phyloP scores from a whole-genome alignment of 2,797 vertebrate species.

The Kryptolebias ocellatus region DNA sequence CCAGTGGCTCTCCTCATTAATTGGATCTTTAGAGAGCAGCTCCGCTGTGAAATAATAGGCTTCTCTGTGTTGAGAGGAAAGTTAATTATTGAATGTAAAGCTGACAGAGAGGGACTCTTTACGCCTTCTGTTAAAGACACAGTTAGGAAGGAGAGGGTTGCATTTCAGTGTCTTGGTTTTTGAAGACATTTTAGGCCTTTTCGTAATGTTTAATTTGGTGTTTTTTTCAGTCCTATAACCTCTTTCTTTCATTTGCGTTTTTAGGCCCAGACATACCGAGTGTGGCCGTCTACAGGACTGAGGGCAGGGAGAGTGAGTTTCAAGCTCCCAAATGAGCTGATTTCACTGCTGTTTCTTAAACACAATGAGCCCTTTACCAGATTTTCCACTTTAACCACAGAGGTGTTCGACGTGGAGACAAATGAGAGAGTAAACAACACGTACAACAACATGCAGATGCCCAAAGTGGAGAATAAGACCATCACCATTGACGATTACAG shows the following conservation, averaged over 20 bases:
- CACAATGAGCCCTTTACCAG: not conserved
- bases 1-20: conserved; percentile 65
- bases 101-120: conserved; percentile 20
- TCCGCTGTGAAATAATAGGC: conserved; percentile 59
- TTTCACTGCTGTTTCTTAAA: not conserved
- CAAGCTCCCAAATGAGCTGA: not conserved
- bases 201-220: not conserved
- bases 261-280: conserved; percentile 78
- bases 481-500: conserved; percentile 91
- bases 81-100: conserved; percentile 51
- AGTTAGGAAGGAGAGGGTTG: conserved; percentile 9
- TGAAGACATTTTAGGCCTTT: conserved; percentile 1
- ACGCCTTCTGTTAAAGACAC: conserved; percentile 26
- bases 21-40: conserved; percentile 66
- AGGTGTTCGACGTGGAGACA: conserved; percentile 89
- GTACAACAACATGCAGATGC: conserved; percentile 90
- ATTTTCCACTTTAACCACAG: conserved; percentile 72
- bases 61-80: conserved; percentile 47
- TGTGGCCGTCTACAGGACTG: conserved; percentile 76
- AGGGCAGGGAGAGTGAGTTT: conserved; percentile 79
- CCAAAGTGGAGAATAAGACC: conserved; percentile 85
- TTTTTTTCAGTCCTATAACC: conserved; percentile 11
- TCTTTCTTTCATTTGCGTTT: conserved; percentile 9
- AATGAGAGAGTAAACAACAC: conserved; percentile 86
- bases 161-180: not conserved